Percentiles rank a stretch among this genome's conserved stretches.
Evolutionary conservation across 1,140 invertebrate species (phyloP).

Genomic region (Agrypnia vestita): DNA sequence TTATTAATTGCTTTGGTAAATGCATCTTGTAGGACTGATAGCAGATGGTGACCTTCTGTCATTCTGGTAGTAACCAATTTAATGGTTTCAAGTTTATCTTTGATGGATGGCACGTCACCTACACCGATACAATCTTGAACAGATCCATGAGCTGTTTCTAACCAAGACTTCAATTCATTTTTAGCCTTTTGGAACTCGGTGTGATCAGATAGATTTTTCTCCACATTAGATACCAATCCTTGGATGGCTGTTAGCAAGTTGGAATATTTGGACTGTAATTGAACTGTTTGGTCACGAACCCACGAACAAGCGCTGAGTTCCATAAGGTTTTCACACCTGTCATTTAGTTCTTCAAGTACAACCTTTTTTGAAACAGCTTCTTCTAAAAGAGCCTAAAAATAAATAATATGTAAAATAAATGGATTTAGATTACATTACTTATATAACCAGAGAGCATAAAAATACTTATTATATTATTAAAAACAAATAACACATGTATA

Average conservation of each 20-base stretch:
- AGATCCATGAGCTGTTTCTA: constrained; percentile 83
- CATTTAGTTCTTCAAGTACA: constrained; percentile 87
- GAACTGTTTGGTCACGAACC: constrained; percentile 89
- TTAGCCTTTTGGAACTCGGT: constrained; percentile 91
- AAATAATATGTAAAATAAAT: not conserved
- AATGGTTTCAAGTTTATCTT: constrained; percentile 88
- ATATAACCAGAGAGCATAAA: constrained; percentile 8
- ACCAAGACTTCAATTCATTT: constrained; percentile 86
- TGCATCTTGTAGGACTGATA: constrained; percentile 85
- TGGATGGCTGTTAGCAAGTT: constrained; percentile 84
- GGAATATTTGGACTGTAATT: constrained; percentile 86
- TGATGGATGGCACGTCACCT: constrained; percentile 84
- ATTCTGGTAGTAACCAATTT: constrained; percentile 82
- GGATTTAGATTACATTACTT: no score
- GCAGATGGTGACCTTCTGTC: constrained; percentile 89
- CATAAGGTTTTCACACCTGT: constrained; percentile 89
- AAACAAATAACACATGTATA: not conserved
- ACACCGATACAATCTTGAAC: constrained; percentile 87
- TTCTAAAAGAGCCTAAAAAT: constrained; percentile 76
- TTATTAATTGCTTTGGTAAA: constrained; percentile 90
- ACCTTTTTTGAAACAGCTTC: constrained; percentile 86
- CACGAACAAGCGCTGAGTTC: constrained; percentile 87
- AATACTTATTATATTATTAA: not conserved
- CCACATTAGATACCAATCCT: constrained; percentile 85
- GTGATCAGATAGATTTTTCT: constrained; percentile 91